Evolutionary conservation across 2,888 invertebrate species (phyloP), one percentile per base, ranked within the genome.

Genomic region (Thalpophila matura): DNA sequence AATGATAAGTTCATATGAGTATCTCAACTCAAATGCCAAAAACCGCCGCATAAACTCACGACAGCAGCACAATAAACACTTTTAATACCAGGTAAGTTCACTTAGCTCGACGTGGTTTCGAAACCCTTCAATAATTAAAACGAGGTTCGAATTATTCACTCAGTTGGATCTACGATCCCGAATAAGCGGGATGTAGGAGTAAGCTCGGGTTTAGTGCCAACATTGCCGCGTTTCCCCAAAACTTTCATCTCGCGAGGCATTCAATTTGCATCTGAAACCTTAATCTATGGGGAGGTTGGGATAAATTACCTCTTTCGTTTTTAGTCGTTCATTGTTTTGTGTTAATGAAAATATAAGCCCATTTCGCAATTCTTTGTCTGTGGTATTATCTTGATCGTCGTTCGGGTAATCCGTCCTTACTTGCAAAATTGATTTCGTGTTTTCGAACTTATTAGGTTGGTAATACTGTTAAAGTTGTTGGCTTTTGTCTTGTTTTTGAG

Each of bases 191-290:
- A 74, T 78, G 73, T 73, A 63, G 45, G 54, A 62, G 76, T 83
- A 81, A 85, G 82, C 84, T 83, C 68, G 79, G 82, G 74, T 73
- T 79, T 78, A 79, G 81, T 73, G 73, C 64, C 73, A 77, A 77
- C 78, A 70, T 72, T 46, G 75, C 66, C 78, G 78, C 65, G 58
- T 69, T 71, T 80, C 76, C 73, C 81, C 70, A 42, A 78, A 86
- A 89, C 84, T 88, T 90, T 86, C 86, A 84, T 87, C 83, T 82
- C 79, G 71, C 74, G 81, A 86, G 61, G 88, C 85, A 89, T 90
- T 89, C 87, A 90, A 91, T 91, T 91, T 91, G 87, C 87, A 89
- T 90, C 87, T 85, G 82, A 88, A 88, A 85, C 87, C 85, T 76
- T 89, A 87, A 88, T 87, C 88, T 86, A 63, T 66, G 55, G 76